Evolutionary conservation across 2,888 invertebrate species (phyloP), one percentile per base, ranked within the genome.

Genomic region (Dryocosmus kuriphilus): DNA sequence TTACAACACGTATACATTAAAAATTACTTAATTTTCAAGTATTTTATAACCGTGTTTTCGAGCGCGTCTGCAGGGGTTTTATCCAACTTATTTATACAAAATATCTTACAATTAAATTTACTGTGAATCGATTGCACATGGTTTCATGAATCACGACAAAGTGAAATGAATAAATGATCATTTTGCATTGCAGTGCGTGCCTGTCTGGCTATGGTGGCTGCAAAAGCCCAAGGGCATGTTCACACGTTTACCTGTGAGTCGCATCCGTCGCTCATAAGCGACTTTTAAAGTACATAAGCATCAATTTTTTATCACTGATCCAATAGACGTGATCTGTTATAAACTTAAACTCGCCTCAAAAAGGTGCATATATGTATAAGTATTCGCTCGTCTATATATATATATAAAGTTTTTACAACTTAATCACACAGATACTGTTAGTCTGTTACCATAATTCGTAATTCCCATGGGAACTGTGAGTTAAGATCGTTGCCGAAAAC

Each of bases 111-210:
- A n/a, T n/a, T n/a, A n/a, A 16, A n/a, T 3, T 51, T 16, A 57
- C 11, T 27, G 14, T 6, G 57, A 27, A 57, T 24, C 16, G 24
- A 57, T 24, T 57, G 24, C 24, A 24, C 9, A 24, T 22, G 11
- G 16, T 57, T 57, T 57, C 14, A 57, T 24, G 24, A 57, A 24
- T 57, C 24, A 24, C 2, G 14, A 24, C 9, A 57, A 24, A 57
- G 24, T 22, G 24, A 24, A 57, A 57, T 24, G 57, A 57, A 57
- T 11, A 24, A 57, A 27, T 57, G 27, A 11, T 57, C 16, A 27
- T 57, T 57, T 57, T 57, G 24, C 57, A 57, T 57, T 57, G 16
- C 57, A 27, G 24, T 57, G 57, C 57, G 57, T 57, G 57, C 57
- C 22, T 57, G 57, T 57, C 57, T 57, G 24, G 27, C 24, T 57